Evolutionary conservation across 2,797 vertebrate species (phyloP), one percentile per base, ranked within the genome.

Genomic region (Gadopsis marmoratus): DNA sequence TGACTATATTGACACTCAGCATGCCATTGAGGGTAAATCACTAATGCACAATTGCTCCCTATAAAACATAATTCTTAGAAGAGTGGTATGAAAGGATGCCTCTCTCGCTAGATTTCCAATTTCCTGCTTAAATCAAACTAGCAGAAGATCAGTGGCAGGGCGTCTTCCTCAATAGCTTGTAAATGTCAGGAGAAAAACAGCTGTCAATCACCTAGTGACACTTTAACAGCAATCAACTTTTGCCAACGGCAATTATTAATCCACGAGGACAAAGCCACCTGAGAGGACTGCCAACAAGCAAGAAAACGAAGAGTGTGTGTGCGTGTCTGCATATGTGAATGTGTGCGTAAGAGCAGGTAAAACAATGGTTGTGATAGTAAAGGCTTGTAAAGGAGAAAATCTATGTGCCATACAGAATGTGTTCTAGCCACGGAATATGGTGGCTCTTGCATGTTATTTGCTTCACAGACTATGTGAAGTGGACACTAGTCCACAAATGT

Each of bases 131-230:
- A 81, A 75, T 85, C 74, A 80, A 73, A 41, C 26, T 4, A 48
- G 35, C 54, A 74, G 45, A 65, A 48, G 53, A 50, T 54, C 64
- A 74, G 69, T 55, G 76, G 67, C 74, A 50, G 59, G 67, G 31
- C 37, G 47, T 81, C 83, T 77, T 81, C 63, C 43, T 77, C 74
- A 73, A 58, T 73, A 81, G 78, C 79, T 77, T 83, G 79, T 84
- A 85, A 88, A 88, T 87, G 86, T 90, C 85, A 86, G 51, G n/a
- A 71, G 78, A 56, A 74, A 79, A 80, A 60, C 84, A 82, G 67
- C 88, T 86, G 87, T 89, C 85, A 82, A 43, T 90, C 88, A 83
- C 62, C 56, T 47, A 29, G 33, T 79, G 82, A 86, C 86, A 75
- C 64, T 78, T 84, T 51, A 84, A 74, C 65, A 53, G 78, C 77